Evolutionary conservation across 2,113 vertebrate genomes (phyloP).

Genomic region (Pycnonotus jocosus): DNA sequence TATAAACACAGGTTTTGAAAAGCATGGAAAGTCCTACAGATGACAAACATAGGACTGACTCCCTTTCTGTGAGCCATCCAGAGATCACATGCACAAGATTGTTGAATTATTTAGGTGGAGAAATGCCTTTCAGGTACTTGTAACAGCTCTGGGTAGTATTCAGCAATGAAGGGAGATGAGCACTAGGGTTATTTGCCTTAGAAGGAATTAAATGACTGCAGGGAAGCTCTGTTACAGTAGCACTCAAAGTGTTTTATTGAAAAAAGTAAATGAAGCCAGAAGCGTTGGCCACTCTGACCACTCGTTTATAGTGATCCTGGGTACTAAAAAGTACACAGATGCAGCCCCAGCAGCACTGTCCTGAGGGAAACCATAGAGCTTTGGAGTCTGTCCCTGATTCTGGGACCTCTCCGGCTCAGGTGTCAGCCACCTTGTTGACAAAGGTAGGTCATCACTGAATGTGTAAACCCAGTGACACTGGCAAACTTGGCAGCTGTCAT

Average conservation of each 20-base stretch:
- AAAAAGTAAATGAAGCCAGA: neutral
- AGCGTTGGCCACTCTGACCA: neutral
- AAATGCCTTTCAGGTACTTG: slow-evolving; percentile 7
- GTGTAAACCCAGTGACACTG: neutral
- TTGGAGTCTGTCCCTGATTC: neutral
- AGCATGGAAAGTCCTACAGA: neutral
- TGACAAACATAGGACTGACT: slow-evolving; percentile 11
- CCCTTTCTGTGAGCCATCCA: neutral
- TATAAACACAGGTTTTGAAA: neutral
- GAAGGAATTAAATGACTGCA: neutral
- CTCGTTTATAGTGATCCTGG: neutral
- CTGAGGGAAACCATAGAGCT: neutral
- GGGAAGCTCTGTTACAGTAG: neutral
- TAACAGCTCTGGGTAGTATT: slow-evolving; percentile 11
- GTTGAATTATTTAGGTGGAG: slow-evolving; percentile 9
- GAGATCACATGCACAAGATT: neutral
- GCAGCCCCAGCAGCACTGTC: neutral
- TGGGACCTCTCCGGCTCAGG: neutral
- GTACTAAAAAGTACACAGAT: neutral
- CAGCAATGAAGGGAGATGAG: neutral
- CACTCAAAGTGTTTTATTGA: neutral
- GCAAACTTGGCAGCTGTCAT: neutral
- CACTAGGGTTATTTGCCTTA: slow-evolving; percentile 1
- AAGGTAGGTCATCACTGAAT: neutral
- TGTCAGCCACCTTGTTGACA: neutral